Conservation (phyloP, 2,888 invertebrate genomes). For the Spilosoma lubricipeda region DNA sequence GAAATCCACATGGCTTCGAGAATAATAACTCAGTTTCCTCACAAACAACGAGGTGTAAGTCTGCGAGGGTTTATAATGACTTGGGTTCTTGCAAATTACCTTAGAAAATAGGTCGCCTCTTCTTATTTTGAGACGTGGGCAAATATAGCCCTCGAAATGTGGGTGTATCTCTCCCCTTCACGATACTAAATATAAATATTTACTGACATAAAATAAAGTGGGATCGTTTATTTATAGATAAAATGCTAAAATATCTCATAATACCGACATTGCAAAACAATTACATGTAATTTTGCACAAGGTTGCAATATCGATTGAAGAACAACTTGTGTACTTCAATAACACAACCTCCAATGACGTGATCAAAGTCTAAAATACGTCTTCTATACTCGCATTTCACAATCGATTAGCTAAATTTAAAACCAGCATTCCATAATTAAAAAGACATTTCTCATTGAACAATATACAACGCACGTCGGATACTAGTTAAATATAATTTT, state of each 20-base stretch:
- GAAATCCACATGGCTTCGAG: background rate
- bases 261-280: conserved; percentile 46
- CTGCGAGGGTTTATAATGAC: background rate
- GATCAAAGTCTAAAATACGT: conserved; percentile 26
- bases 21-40: background rate
- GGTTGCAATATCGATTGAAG: conserved; percentile 72
- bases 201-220: background rate
- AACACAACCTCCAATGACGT: conserved; percentile 35
- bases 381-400: conserved; percentile 20
- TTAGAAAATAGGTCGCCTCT: background rate
- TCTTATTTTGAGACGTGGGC: background rate
- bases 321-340: conserved; percentile 35
- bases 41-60: background rate
- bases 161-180: background rate
- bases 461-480: background rate
- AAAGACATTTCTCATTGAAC: conserved; percentile 21
- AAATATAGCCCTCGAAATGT: background rate
- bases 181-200: background rate
- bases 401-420: conserved; percentile 21
- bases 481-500: background rate
- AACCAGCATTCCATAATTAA: conserved; percentile 28
- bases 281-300: conserved; percentile 59
- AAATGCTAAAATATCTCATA: background rate
- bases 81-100: background rate
- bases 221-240: background rate